These are phyloP conservation scores for Apteryx mantelli DNA, from an alignment of 2,113 vertebrate genomes.

Conservation along the genomic window DNA sequence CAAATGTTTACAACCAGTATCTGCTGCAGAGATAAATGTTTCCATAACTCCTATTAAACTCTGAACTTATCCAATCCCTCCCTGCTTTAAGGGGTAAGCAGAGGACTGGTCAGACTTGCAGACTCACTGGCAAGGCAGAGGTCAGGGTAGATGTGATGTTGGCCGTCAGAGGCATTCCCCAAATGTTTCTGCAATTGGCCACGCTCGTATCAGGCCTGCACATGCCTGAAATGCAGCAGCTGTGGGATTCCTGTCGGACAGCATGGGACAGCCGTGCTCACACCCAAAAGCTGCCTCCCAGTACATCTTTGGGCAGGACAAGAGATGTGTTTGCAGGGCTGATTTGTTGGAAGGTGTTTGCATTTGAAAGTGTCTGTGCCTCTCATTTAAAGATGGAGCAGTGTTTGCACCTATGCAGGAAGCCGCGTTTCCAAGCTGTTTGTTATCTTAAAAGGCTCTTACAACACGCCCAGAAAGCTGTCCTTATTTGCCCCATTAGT, in stretches of 20 bases:
- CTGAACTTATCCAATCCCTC: slow-evolving; percentile 30
- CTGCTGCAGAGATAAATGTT: background rate
- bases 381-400: background rate
- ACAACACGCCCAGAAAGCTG: background rate
- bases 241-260: background rate
- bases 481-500: background rate
- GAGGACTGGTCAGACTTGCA: background rate
- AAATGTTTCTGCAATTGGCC: slow-evolving; percentile 1
- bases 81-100: background rate
- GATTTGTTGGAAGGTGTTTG: background rate
- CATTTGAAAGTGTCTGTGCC: background rate
- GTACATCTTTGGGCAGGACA: background rate
- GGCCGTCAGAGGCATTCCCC: slow-evolving; percentile 41
- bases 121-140: background rate
- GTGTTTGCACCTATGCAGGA: background rate
- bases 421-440: background rate
- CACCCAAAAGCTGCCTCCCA: background rate
- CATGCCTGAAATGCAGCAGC: slow-evolving; percentile 20
- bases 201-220: background rate
- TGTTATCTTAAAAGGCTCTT: background rate
- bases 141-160: background rate
- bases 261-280: background rate
- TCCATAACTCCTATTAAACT: slow-evolving; percentile 43
- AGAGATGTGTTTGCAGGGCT: background rate
- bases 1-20: slow-evolving; percentile 34